Conservation (phyloP, 2,113 vertebrate species). For the Corythoichthys haematopterus region DNA sequence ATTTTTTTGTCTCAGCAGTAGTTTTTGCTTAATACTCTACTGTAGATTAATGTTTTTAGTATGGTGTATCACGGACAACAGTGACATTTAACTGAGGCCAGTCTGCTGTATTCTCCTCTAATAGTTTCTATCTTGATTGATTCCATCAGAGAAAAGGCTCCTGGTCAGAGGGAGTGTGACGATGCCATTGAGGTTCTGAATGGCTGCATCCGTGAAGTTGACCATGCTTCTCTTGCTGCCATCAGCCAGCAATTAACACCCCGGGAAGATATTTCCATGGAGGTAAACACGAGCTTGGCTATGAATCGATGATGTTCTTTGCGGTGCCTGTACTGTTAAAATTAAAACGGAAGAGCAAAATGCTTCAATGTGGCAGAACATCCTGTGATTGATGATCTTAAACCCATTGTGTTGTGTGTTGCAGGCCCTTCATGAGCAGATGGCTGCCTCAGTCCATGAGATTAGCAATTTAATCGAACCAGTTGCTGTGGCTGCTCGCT, state of each 20-base stretch:
- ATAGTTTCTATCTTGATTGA: background rate
- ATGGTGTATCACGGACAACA: no score
- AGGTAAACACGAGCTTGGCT: constrained; percentile 70
- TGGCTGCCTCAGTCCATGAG: constrained; percentile 94
- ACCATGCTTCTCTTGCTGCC: constrained; percentile 92
- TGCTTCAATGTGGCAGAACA: no score
- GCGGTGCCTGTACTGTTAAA: background rate
- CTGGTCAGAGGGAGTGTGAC: constrained; percentile 93
- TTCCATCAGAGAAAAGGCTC: constrained; percentile 87
- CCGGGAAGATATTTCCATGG: constrained; percentile 90
- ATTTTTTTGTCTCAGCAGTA: no score
- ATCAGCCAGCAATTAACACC: constrained; percentile 93
- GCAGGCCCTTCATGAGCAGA: constrained; percentile 92
- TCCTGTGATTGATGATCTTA: background rate
- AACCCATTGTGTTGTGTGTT: constrained; percentile 5
- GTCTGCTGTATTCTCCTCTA: no score
- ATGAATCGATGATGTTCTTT: background rate
- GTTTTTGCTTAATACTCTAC: no score
- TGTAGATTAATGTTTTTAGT: no score
- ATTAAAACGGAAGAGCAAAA: background rate
- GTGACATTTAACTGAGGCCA: no score
- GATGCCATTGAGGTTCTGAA: constrained; percentile 90
- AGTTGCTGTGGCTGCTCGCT: constrained; percentile 82
- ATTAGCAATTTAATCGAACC: constrained; percentile 94
- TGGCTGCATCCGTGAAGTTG: constrained; percentile 87